Base-by-base conservation (phyloP, 1,140 invertebrate genomes). In the Bicyclus anynana region DNA sequence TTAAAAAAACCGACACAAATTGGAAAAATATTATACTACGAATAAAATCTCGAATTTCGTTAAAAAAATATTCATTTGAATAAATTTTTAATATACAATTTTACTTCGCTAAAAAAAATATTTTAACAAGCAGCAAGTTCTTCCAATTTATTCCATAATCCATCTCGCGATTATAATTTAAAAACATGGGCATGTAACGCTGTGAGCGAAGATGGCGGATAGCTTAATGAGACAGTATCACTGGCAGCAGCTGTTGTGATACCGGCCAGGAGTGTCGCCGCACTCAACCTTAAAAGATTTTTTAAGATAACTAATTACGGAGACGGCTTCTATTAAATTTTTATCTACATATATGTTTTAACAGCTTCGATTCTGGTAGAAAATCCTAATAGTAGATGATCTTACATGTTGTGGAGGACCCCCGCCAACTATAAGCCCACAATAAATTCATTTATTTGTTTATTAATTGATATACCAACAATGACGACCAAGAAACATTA, bases 181-280 rank as follows among this genome's bases (percentile, higher is more conserved):
- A 76, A 83, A 82, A 81, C 71, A 83, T 80, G 71, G 72, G 59
- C 70, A 62, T 69, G 69, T 80, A 69, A 73, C 52, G 47, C 35
- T 66, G 42, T 53, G 37, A 62, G 56, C 63, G 72, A 69, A 72
- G 65, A 73, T 77, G 70, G 65, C 66, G 76, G 75, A 83, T 76
- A 74, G 70, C 80, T 85, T 87, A 87, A 87, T 87, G 84, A 77
- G 78, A 79, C 77, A 74, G 82, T 85, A 84, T 87, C 82, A 75
- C 62, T 74, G 72, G 80, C 61, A 84, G 77, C 84, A 85, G 80
- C 84, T 87, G 82, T 79, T 87, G 81, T 83, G 81, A 85, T 83
- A 84, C 84, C 78, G 77, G 67, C 73, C 76, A 69, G 71, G 77
- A 82, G 81, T 85, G 84, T 84, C 79, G 74, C 79, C 73, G 80